Base-by-base conservation (phyloP, 1,140 invertebrate genomes). In the Rhizoglyphus robini region DNA sequence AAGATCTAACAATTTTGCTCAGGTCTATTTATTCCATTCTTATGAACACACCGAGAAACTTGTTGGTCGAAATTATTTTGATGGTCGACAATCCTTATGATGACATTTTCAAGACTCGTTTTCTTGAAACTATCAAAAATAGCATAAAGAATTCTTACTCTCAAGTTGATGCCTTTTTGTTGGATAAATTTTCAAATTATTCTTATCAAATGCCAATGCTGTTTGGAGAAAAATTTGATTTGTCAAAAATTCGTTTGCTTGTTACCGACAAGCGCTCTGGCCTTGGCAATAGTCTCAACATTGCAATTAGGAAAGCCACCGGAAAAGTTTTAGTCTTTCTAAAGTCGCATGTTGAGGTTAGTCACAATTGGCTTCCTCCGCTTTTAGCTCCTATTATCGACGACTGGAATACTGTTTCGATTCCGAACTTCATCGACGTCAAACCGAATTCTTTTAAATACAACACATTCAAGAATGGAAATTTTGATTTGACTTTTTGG, bases 311-410 rank as follows among this genome's bases (percentile, higher is more conserved):
- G 70, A 86, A 94, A 73, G 88, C 95, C 0, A 86, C 80, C 20
- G 94, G 92, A 49, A 93, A 98, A 75, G 91, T 97, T 2, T 94
- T 99, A 68, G 86, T 99, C 0, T 98, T 96, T 78, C 78, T 99
- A 23, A 95, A 98, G 79, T 94, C 94, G 36, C 83, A 84, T 71
- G 83, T 81, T 73, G 82, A 77, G 72, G 90, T 94, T 1, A 94
- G 95, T 72, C 76, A 82, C 1, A 98, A 98, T 76, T 99, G 95
- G 95, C 75, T 99, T 29, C 88, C 89, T 4, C 95, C 95, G 0
- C 78, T 99, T 15, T 76, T 99, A 54, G 88, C 91, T 8, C 90
- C 93, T 23, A 98, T 98, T 70, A 86, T 88, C 74, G 79, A 84
- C 49, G 87, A 96, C 76, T 81, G 81, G 84, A 86, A 76, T 68